phyloP scores from a whole-genome alignment of 2,888 invertebrate genomes.

The Blomia tropicalis region DNA sequence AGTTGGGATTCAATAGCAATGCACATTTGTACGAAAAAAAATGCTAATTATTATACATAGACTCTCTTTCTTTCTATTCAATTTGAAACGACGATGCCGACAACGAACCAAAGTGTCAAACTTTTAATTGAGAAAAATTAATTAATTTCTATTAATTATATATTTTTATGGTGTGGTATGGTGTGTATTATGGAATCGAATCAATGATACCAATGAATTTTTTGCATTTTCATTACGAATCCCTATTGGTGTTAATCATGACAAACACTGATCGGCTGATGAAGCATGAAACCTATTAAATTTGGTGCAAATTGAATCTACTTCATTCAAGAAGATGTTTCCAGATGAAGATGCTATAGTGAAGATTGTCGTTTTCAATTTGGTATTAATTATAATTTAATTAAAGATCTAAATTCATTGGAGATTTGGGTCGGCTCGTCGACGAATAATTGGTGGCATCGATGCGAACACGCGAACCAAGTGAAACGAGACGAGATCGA shows the following conservation, averaged over 20 bases:
- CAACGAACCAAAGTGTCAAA: background rate
- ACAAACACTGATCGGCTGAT: too few species aligned
- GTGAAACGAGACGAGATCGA: too few species aligned
- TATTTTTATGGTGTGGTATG: background rate
- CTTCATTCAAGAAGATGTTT: background rate
- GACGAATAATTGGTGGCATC: background rate
- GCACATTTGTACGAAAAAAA: too few species aligned
- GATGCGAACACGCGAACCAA: too few species aligned
- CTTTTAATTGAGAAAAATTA: slow-evolving; percentile 1
- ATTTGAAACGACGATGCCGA: background rate
- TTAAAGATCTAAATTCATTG: slow-evolving; percentile 15
- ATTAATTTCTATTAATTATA: slow-evolving; percentile 12
- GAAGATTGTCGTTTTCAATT: background rate
- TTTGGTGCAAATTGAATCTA: slow-evolving; percentile 1
- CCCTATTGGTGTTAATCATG: background rate
- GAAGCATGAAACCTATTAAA: background rate
- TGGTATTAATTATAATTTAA: slow-evolving; percentile 13
- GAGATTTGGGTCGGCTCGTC: background rate
- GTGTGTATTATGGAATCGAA: too few species aligned
- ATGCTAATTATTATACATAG: slow-evolving; percentile 8
- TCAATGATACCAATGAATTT: too few species aligned
- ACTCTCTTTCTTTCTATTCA: background rate
- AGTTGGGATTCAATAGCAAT: too few species aligned
- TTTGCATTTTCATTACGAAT: background rate
- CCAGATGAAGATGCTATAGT: background rate